Evolutionary conservation across 1,140 invertebrate species (phyloP).

Genomic region (Arctopsyche grandis): DNA sequence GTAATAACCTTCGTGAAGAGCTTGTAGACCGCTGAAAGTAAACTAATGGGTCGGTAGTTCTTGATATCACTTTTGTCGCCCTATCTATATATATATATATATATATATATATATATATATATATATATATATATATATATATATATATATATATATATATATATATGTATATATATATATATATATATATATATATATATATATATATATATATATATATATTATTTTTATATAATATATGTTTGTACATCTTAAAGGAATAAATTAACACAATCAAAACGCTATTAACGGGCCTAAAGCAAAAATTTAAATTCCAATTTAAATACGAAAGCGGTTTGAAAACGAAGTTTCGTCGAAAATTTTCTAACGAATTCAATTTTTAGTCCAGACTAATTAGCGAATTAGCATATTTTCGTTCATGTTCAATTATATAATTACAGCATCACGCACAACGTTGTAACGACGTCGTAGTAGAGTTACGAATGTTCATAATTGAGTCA

Average conservation of each 20-base stretch:
- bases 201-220: too few relatives aligned
- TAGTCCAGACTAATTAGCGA: neutral
- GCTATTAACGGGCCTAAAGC: neutral
- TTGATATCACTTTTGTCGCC: too few relatives aligned
- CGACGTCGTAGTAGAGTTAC: neutral
- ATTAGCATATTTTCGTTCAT: neutral
- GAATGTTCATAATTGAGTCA: neutral
- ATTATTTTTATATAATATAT: neutral
- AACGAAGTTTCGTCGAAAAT: neutral
- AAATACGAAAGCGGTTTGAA: neutral
- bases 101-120: too few relatives aligned
- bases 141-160: too few relatives aligned
- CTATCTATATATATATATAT: too few relatives aligned
- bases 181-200: too few relatives aligned
- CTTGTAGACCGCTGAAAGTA: too few relatives aligned
- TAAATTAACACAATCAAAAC: constrained; percentile 12
- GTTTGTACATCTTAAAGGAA: neutral
- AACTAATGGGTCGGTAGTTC: too few relatives aligned
- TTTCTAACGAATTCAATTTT: neutral
- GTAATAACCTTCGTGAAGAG: too few relatives aligned
- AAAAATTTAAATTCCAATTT: neutral
- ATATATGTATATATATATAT: too few relatives aligned
- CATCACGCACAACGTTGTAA: neutral
- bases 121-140: too few relatives aligned
- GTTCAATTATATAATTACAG: neutral